These are phyloP conservation scores for Drosophila meridiana DNA, from an alignment of 2,888 invertebrate species.

Conservation along the genomic window DNA sequence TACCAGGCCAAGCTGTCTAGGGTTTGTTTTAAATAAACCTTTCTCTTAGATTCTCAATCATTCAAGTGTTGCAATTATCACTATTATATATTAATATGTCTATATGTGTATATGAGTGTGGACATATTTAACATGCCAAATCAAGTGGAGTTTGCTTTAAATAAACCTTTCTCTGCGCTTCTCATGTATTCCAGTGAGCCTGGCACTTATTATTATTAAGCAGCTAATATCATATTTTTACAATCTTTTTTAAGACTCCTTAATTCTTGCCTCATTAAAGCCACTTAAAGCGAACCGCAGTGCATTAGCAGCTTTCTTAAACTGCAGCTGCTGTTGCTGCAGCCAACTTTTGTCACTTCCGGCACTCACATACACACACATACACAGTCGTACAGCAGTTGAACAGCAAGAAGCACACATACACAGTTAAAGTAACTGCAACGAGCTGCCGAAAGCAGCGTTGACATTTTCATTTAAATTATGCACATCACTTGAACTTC, in stretches of 20 bases:
- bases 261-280: constrained; percentile 25
- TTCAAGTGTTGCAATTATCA: not conserved
- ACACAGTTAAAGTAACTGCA: constrained; percentile 59
- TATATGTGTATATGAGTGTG: not conserved
- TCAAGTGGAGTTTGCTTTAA: too few relatives aligned
- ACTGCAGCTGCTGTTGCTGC: constrained; percentile 16
- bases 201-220: not conserved
- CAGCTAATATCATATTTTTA: not conserved
- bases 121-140: not conserved
- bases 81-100: not conserved
- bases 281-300: constrained; percentile 42
- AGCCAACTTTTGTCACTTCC: constrained; percentile 56
- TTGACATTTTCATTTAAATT: constrained; percentile 81
- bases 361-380: constrained; percentile 21
- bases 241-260: not conserved
- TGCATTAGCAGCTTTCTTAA: constrained; percentile 36
- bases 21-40: too few relatives aligned
- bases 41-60: not conserved
- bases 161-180: not conserved
- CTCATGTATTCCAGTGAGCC: not conserved
- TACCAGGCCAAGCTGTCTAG: not conserved
- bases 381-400: not conserved
- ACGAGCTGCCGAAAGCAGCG: constrained; percentile 79
- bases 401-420: constrained; percentile 5
- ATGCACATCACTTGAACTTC: constrained; percentile 81